Conservation (phyloP, 2,113 vertebrate genomes). For the Labrus mixtus region DNA sequence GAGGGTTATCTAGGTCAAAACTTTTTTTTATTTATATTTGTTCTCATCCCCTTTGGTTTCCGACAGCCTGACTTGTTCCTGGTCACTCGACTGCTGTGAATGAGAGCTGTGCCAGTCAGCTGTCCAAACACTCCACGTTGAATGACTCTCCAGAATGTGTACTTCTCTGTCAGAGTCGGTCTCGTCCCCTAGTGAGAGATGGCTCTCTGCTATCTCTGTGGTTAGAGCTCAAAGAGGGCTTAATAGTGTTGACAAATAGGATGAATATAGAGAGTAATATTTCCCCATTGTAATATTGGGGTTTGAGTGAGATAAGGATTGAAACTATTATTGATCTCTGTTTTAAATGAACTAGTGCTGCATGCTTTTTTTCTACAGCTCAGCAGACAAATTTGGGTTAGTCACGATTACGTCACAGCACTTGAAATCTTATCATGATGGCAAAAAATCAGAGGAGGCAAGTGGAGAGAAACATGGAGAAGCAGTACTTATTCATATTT, state of each 20-base stretch:
- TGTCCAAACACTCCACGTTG: slow-evolving; percentile 75
- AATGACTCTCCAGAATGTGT: slow-evolving; percentile 67
- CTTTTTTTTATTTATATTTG: neutral
- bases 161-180: slow-evolving; percentile 59
- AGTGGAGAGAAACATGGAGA: no score
- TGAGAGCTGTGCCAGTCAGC: slow-evolving; percentile 69
- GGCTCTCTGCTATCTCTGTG: slow-evolving; percentile 40
- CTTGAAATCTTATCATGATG: no score
- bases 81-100: slow-evolving; percentile 67
- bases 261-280: slow-evolving; percentile 1
- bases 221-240: slow-evolving; percentile 11
- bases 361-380: no score
- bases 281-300: no score
- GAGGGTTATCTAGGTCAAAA: slow-evolving; percentile 14
- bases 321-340: neutral
- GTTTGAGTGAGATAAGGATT: neutral
- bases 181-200: slow-evolving; percentile 28
- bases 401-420: no score
- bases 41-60: slow-evolving; percentile 20
- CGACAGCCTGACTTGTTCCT: slow-evolving; percentile 39
- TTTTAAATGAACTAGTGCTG: no score
- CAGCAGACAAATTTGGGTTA: no score
- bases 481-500: no score
- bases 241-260: neutral
- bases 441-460: no score